Percentiles rank a stretch among this genome's conserved stretches.
These are phyloP conservation scores for Cromileptes altivelis DNA, from an alignment of 2,113 vertebrate genomes.

Conservation along the genomic window DNA sequence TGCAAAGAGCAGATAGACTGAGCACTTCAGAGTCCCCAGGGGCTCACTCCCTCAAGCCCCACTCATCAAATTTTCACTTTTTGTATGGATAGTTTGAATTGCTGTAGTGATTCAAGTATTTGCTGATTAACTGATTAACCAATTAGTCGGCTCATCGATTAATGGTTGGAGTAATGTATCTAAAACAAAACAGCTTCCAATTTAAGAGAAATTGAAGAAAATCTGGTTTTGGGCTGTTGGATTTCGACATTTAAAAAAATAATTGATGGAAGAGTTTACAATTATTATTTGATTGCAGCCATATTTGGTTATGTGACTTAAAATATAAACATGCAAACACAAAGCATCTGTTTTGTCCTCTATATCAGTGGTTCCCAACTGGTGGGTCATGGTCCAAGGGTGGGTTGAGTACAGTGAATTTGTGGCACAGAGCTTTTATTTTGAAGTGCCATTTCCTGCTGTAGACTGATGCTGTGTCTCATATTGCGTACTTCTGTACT, in stretches of 20 bases:
- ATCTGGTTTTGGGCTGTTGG: not conserved
- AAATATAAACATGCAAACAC: not conserved
- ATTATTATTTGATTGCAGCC: not conserved
- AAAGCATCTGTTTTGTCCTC: not conserved
- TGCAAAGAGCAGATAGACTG: constrained; percentile 13
- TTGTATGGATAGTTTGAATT: not conserved
- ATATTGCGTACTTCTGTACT: too few relatives aligned
- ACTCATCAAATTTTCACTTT: constrained; percentile 3
- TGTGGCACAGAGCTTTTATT: too few relatives aligned
- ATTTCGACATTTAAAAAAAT: not conserved
- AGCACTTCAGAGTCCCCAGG: constrained; percentile 23
- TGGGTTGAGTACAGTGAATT: too few relatives aligned
- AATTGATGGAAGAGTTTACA: too few relatives aligned
- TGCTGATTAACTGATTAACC: not conserved
- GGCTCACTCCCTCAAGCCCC: not conserved
- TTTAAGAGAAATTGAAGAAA: not conserved
- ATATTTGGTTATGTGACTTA: not conserved
- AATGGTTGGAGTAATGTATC: not conserved
- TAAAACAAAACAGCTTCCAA: not conserved
- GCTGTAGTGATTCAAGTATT: not conserved
- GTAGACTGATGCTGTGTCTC: too few relatives aligned
- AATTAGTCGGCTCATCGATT: not conserved
- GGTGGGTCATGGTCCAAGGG: too few relatives aligned
- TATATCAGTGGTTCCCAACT: too few relatives aligned
- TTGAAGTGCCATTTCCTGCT: too few relatives aligned